These are phyloP conservation scores for Hyposoter dolosus DNA, from an alignment of 2,888 invertebrate genomes.

Conservation along the genomic window DNA sequence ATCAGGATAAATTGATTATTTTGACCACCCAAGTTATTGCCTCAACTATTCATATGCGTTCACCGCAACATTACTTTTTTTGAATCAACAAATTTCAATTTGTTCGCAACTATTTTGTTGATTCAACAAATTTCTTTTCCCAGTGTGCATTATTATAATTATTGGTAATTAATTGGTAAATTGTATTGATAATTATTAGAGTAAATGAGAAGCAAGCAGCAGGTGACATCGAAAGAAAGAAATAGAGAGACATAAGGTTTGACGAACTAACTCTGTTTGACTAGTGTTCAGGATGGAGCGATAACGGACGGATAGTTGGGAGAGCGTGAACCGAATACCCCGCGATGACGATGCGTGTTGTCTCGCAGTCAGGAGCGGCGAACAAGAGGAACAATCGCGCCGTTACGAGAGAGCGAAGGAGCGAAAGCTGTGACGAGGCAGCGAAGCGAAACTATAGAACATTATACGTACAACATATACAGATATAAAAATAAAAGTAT, in stretches of 20 bases:
- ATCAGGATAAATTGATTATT: too few relatives aligned
- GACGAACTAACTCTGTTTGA: not conserved
- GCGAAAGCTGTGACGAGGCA: conserved; percentile 65
- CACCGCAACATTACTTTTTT: too few relatives aligned
- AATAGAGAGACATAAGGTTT: not conserved
- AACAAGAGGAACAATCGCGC: conserved; percentile 50
- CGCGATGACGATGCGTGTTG: conserved; percentile 58
- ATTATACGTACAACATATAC: not conserved
- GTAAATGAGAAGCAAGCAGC: not conserved
- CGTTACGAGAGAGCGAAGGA: conserved; percentile 59
- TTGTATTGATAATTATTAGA: too few relatives aligned
- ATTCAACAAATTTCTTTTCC: too few relatives aligned
- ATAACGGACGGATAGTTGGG: conserved; percentile 23
- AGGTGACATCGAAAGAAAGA: not conserved
- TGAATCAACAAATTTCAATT: too few relatives aligned
- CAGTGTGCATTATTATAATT: too few relatives aligned
- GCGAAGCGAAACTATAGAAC: conserved; percentile 57
- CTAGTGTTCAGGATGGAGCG: not conserved
- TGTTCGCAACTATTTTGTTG: too few relatives aligned
- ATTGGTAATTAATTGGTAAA: too few relatives aligned
- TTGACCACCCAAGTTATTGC: too few relatives aligned
- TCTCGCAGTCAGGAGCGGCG: conserved; percentile 33
- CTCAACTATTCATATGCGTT: too few relatives aligned
- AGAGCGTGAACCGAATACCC: conserved; percentile 58
- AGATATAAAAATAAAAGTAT: not conserved